These are phyloP conservation scores for Chydorus sphaericus DNA, from an alignment of 2,888 invertebrate species.

Conservation along the genomic window DNA sequence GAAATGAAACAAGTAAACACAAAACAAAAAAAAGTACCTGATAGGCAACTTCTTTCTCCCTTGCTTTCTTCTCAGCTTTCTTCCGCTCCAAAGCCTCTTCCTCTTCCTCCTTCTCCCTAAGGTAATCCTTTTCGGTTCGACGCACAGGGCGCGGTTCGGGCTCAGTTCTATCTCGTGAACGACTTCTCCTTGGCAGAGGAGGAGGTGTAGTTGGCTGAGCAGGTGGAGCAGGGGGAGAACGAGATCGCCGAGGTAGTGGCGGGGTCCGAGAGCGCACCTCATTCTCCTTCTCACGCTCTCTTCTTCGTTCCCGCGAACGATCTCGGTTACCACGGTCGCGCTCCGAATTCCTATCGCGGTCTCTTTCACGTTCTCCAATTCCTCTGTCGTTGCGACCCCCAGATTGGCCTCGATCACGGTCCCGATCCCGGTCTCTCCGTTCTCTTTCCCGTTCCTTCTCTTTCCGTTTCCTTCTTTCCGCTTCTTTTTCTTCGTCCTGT, in stretches of 20 bases:
- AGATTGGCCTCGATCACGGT: conserved; percentile 5
- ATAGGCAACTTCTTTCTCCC: conserved; percentile 93
- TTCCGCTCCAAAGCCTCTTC: conserved; percentile 84
- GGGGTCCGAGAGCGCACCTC: conserved; percentile 8
- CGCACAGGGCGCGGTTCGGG: background rate
- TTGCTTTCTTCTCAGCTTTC: conserved; percentile 72
- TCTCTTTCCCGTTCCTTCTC: conserved; percentile 28
- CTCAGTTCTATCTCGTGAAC: conserved; percentile 2
- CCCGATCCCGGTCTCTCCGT: conserved; percentile 28
- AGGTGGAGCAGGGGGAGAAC: background rate
- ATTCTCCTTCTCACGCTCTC: conserved; percentile 46
- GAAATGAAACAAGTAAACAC: no score
- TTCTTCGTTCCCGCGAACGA: conserved; percentile 22
- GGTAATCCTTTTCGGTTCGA: conserved; percentile 11
- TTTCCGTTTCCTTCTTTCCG: conserved; percentile 28
- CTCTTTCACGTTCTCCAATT: conserved; percentile 37
- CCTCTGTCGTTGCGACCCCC: conserved; percentile 25
- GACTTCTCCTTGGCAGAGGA: conserved; percentile 6
- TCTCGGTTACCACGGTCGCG: conserved; percentile 21
- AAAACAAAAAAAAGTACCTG: no score
- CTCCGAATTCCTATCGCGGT: conserved; percentile 30
- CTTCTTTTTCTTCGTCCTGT: conserved; percentile 29
- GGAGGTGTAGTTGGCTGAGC: conserved; percentile 3
- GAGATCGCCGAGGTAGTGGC: background rate
- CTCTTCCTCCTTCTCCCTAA: conserved; percentile 41